A percentile compares a stretch with the other conserved stretches of the same genome.
Conservation (phyloP, 2,113 vertebrate species). For the Furnarius figulus region DNA sequence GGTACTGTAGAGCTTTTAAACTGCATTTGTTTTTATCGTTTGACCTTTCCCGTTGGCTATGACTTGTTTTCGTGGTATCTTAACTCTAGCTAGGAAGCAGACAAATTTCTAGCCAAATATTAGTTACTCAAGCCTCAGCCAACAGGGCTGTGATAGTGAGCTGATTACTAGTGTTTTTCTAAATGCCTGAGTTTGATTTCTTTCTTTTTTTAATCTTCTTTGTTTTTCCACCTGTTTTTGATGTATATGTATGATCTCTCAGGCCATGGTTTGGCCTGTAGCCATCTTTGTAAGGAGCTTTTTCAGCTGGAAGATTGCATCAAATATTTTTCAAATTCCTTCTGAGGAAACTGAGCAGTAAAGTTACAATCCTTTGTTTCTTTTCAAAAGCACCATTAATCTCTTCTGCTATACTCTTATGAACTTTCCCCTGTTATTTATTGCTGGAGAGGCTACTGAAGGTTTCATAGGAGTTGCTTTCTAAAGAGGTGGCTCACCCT, state of each 20-base stretch:
- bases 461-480: background rate
- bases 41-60: conserved; percentile 17
- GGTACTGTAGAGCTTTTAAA: background rate
- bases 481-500: background rate
- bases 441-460: background rate
- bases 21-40: conserved; percentile 13
- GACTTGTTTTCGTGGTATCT: conserved; percentile 30
- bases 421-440: background rate
- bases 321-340: background rate
- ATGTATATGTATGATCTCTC: background rate
- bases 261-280: background rate
- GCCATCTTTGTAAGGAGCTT: background rate
- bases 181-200: background rate
- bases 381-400: background rate
- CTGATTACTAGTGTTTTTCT: background rate
- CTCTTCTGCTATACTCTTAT: background rate
- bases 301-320: background rate
- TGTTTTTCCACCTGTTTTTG: background rate
- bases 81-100: conserved; percentile 11
- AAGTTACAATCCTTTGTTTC: background rate
- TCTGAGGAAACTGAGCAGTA: background rate
- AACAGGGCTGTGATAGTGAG: background rate
- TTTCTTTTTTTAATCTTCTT: background rate
- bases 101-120: background rate
- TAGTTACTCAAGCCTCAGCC: background rate